phyloP scores from a whole-genome alignment of 2,888 invertebrate species.

The Ganaspis brasiliensis region DNA sequence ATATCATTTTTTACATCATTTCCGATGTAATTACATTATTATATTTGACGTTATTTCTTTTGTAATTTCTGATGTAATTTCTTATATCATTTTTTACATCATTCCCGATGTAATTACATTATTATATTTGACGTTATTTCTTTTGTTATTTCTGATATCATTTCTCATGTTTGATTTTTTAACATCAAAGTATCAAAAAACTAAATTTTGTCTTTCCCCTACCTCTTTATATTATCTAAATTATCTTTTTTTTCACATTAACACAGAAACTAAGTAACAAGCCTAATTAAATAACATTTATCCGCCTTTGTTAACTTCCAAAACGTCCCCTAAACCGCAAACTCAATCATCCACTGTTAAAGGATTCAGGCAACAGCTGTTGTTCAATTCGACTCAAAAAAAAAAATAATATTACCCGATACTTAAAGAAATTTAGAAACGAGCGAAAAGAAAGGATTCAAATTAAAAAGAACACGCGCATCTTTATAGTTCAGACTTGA shows the following conservation, averaged over 20 bases:
- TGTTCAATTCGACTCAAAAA: neutral
- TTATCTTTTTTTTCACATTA: neutral
- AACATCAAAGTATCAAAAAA: too few species aligned
- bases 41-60: too few species aligned
- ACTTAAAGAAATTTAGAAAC: slow-evolving; percentile 7
- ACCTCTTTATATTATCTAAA: neutral
- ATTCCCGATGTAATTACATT: too few species aligned
- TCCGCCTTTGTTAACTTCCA: neutral
- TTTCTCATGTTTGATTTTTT: too few species aligned
- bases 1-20: too few species aligned
- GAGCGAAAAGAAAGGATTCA: neutral
- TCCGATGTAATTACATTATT: too few species aligned
- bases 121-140: too few species aligned
- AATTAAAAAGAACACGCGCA: slow-evolving; percentile 28
- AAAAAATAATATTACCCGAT: neutral
- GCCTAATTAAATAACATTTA: neutral
- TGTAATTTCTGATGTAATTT: too few species aligned
- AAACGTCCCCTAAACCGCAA: neutral
- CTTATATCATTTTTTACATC: too few species aligned
- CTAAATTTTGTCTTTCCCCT: neutral
- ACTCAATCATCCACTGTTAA: neutral
- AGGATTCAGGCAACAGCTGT: neutral
- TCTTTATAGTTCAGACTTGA: neutral
- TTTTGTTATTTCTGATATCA: too few species aligned
- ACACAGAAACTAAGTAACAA: slow-evolving; percentile 3